These are phyloP conservation scores for Isichthys henryi DNA, from an alignment of 2,113 vertebrate genomes.

Conservation along the genomic window DNA sequence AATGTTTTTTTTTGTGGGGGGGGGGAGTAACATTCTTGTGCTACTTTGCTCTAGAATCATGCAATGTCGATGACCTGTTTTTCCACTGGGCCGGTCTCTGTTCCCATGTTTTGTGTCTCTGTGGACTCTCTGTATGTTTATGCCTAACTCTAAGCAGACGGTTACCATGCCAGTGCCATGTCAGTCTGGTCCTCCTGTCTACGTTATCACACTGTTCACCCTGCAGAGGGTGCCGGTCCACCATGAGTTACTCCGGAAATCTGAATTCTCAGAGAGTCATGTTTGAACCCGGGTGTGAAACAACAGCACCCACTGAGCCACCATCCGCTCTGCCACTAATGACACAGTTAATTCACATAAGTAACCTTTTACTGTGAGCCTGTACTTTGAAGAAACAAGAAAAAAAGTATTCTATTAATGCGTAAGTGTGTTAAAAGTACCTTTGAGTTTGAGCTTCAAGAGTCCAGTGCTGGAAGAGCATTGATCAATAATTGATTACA, in stretches of 20 bases:
- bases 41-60: not conserved
- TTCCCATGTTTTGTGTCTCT: not conserved
- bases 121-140: not conserved
- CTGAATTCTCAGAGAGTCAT: not conserved
- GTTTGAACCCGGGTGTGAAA: not conserved
- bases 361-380: not conserved
- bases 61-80: not conserved
- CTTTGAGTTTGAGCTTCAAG: not conserved
- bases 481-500: constrained; percentile 7
- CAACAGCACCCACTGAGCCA: not conserved
- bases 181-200: not conserved
- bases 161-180: not conserved
- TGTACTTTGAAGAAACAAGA: not conserved
- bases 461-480: not conserved
- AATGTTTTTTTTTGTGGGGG: not conserved
- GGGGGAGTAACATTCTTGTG: not conserved
- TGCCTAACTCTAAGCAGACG: not conserved
- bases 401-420: not conserved
- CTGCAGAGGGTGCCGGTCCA: not conserved
- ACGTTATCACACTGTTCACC: not conserved
- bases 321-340: not conserved
- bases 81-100: not conserved
- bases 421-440: not conserved
- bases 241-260: not conserved
- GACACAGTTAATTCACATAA: not conserved